These are phyloP conservation scores for Halichoerus grypus DNA, from an alignment of 2,113 vertebrate genomes.

Conservation along the genomic window DNA sequence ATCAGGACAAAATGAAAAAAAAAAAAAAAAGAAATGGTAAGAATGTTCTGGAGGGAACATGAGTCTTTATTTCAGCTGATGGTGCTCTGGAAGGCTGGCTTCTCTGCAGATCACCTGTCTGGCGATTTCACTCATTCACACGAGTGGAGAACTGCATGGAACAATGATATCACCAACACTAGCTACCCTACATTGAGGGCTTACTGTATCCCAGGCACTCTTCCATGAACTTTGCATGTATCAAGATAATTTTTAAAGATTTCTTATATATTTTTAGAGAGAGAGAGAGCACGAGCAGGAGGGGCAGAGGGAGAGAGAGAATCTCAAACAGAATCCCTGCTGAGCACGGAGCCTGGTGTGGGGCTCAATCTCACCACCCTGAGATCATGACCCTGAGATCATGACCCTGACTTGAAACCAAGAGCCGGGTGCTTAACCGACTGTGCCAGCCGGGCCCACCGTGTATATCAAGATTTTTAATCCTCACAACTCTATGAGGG, in stretches of 20 bases:
- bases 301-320: not conserved
- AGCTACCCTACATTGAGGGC: not conserved
- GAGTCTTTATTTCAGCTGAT: not conserved
- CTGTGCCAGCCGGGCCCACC: not conserved
- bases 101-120: fast-evolving
- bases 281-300: not conserved
- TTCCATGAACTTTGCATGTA: not conserved
- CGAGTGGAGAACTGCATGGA: not conserved
- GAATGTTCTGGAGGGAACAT: not conserved
- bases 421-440: not conserved
- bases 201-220: not conserved
- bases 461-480: not conserved
- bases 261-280: not conserved
- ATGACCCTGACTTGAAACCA: not conserved
- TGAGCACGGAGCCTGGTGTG: not conserved
- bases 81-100: not conserved
- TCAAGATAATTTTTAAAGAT: not conserved
- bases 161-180: not conserved
- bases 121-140: not conserved
- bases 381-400: not conserved
- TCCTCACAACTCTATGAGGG: not conserved
- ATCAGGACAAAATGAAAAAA: not conserved
- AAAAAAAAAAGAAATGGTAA: not conserved
- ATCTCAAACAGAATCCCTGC: not conserved
- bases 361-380: not conserved